Conservation (phyloP, 2,113 vertebrate species). For the Galemys pyrenaicus region DNA sequence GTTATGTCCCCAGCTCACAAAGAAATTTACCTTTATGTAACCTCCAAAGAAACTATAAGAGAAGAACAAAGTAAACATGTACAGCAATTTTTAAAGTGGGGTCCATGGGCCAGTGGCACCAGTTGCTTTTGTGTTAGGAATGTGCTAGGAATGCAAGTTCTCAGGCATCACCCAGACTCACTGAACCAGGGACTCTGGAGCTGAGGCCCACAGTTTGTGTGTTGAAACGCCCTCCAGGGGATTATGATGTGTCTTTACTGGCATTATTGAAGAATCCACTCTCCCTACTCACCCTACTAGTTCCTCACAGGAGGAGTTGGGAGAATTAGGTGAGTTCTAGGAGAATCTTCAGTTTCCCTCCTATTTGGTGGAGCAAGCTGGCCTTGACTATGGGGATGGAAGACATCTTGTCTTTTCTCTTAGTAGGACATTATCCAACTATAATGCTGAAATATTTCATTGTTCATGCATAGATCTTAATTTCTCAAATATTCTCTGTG, state of each 20-base stretch:
- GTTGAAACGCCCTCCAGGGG: neutral
- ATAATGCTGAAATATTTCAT: neutral
- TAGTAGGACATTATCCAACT: neutral
- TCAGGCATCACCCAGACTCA: neutral
- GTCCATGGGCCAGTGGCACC: neutral
- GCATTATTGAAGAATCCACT: neutral
- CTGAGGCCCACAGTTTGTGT: neutral
- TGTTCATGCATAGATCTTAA: neutral
- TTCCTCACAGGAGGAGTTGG: neutral
- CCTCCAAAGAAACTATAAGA: neutral
- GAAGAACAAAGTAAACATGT: neutral
- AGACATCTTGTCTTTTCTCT: neutral
- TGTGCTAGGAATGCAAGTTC: neutral
- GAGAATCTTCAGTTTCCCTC: neutral
- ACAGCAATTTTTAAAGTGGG: neutral
- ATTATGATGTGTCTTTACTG: neutral
- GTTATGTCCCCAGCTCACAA: neutral
- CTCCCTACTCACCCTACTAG: neutral
- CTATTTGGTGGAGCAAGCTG: neutral
- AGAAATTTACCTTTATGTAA: neutral
- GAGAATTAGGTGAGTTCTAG: neutral
- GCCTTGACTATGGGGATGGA: neutral
- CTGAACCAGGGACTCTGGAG: neutral
- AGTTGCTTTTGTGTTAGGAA: neutral
- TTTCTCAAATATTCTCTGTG: neutral